Evolutionary conservation across 2,113 vertebrate genomes (phyloP), one percentile per base, ranked within the genome.

Genomic region (Rattus norvegicus): DNA sequence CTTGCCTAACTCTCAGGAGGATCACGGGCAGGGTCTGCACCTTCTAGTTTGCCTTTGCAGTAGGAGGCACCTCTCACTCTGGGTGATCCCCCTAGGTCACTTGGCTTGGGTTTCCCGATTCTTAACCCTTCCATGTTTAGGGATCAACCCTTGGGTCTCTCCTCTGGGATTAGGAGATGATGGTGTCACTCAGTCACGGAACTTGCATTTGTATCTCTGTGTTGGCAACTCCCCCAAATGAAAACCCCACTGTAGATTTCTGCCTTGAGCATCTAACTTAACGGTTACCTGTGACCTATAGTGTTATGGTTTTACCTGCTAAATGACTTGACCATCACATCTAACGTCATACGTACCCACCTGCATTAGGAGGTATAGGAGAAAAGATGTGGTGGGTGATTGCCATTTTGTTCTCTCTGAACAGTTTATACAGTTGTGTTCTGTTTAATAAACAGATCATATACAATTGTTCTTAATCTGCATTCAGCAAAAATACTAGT

Each of bases 1-100:
- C 36, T 84, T 28, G 2, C 24, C 5, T 70, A 22, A 6, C 9
- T 9, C 69, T n/a, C 28, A 5, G 1, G 43, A 73, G 8, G n/a
- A 22, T 36, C 47, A 36, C 30, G 67, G 59, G 13, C 19, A 47
- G 1, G 2, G 17, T 59, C 39, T 59, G 1, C 2, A 3, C 4
- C 2, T 7, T 2, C 20, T 19, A 63, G 5, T 7, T 70, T 6
- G 36, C 43, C 43, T 54, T 59, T 28, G 2, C 39, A 43, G 28
- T 1, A 20, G 56, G 7, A 0, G 49, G 56, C 9, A 0, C 75
- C 70, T 10, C 52, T 43, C 14, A 12, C 2, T 2, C 36, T 24
- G 43, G n/a, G 36, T 90, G 72, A 24, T 47, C 56, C 20, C 52
- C n/a, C 87, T n/a, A 69, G 4, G n/a, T 33, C 63, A 14, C n/a